Base-by-base conservation (phyloP, 1,140 invertebrate genomes). In the Mycetomoellerius zeteki region DNA sequence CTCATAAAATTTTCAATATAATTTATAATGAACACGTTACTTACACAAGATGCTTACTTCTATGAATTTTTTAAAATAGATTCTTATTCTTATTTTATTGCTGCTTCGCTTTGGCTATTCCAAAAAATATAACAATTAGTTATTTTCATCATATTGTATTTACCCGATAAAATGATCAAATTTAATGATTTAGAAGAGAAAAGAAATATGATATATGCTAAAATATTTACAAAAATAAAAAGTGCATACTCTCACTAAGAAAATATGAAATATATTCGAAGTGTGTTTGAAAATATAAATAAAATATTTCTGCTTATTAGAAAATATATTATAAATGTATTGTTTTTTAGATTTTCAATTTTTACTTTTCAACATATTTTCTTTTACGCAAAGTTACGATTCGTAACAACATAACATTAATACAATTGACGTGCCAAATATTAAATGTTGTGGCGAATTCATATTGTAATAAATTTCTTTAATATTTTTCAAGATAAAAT, bases 401-500 rank as follows among this genome's bases (percentile, higher is more conserved):
- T 82, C 37, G 24, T 58, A 47, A 60, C 8, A 50, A 60, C 14
- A 7, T 50, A 69, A 60, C 12, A 84, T 75, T 73, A 60, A 73
- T 21, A 60, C 47, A 73, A 73, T 60, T 16, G 54, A 73, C 69
- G 80, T 84, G 80, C 80, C 80, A 84, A 84, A 84, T 54, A 24
- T 33, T 27, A 56, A 71, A 69, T 37, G 5, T 78, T 78, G 27
- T 56, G 47, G 50, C 50, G 33, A 81, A 81, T 43, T 69, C n/a
- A 33, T 56, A 4, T 6, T 24, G n/a, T 30, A 24, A 24, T 33
- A 27, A 76, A 14, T 43, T 67, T 50, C 10, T 5, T 37, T 19
- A 7, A 69, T 56, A 81, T 71, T 71, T 58, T 81, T 56, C 50
- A n/a, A 37, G 30, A 47, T 65, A 50, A 78, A 78, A 37, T 54